phyloP scores from a whole-genome alignment of 2,797 vertebrate species.

The Jordanella pulchra region DNA sequence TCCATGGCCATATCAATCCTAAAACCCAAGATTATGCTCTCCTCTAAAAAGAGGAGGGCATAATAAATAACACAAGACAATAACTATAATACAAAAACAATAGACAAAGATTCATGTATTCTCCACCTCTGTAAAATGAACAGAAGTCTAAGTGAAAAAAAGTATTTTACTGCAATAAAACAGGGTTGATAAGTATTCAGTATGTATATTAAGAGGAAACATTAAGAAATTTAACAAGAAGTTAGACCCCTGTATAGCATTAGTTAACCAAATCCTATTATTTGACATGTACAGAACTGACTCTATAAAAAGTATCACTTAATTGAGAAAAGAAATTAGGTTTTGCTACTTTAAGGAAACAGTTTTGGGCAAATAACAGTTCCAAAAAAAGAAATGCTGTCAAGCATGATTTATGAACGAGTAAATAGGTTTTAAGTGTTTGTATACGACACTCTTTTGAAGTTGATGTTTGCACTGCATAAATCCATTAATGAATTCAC shows the following conservation, averaged over 20 bases:
- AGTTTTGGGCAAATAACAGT: not conserved
- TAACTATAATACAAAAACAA: not conserved
- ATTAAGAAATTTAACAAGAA: not conserved
- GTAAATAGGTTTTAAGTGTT: slow-evolving; percentile 5
- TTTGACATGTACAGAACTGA: not conserved
- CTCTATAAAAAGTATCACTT: not conserved
- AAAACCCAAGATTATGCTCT: not conserved
- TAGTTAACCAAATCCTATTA: not conserved
- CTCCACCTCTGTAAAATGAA: not conserved
- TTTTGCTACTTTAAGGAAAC: not conserved
- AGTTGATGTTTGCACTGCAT: slow-evolving; percentile 15
- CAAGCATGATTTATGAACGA: not conserved
- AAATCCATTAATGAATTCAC: slow-evolving; percentile 19
- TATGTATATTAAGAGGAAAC: not conserved
- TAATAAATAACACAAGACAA: not conserved
- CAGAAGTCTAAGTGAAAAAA: not conserved
- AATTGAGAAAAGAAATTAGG: not conserved
- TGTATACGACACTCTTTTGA: slow-evolving; percentile 5
- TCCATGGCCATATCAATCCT: not conserved
- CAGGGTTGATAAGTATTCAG: not conserved
- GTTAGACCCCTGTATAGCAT: not conserved
- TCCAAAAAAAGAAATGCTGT: not conserved
- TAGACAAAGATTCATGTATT: not conserved
- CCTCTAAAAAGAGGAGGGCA: not conserved
- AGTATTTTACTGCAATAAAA: not conserved